phyloP scores from a whole-genome alignment of 2,888 invertebrate genomes.

The Adineta ricciae region DNA sequence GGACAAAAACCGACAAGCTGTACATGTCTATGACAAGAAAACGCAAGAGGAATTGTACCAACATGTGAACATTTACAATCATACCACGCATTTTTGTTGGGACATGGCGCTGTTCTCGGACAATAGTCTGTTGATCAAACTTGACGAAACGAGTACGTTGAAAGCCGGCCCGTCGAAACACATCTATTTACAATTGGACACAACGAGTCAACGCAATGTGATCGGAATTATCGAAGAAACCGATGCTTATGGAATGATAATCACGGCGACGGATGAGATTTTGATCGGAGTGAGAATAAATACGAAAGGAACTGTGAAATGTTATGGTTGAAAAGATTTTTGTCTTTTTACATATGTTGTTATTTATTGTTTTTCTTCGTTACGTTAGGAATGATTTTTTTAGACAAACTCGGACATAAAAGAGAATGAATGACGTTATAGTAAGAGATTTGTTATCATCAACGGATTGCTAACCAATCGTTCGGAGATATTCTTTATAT shows the following conservation, averaged over 20 bases:
- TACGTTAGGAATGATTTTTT: neutral
- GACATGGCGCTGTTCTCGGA: neutral
- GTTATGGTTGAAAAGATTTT: neutral
- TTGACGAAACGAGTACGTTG: neutral
- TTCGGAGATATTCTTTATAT: too few relatives aligned
- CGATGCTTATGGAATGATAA: conserved; percentile 1
- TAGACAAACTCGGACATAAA: neutral
- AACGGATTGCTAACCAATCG: too few relatives aligned
- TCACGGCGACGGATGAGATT: neutral
- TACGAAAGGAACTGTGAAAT: neutral
- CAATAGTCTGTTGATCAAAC: neutral
- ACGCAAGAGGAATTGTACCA: neutral
- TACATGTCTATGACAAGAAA: conserved; percentile 9
- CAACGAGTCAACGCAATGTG: neutral
- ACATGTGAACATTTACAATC: neutral
- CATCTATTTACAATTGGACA: neutral
- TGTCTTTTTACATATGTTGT: neutral
- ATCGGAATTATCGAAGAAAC: neutral
- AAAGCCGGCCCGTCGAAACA: neutral
- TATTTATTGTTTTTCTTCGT: neutral
- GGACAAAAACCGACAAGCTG: neutral
- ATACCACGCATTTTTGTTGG: neutral
- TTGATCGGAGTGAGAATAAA: neutral
- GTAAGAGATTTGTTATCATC: too few relatives aligned
- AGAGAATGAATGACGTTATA: neutral